These are phyloP conservation scores for Alces alces DNA, from an alignment of 2,113 vertebrate genomes.

Conservation along the genomic window DNA sequence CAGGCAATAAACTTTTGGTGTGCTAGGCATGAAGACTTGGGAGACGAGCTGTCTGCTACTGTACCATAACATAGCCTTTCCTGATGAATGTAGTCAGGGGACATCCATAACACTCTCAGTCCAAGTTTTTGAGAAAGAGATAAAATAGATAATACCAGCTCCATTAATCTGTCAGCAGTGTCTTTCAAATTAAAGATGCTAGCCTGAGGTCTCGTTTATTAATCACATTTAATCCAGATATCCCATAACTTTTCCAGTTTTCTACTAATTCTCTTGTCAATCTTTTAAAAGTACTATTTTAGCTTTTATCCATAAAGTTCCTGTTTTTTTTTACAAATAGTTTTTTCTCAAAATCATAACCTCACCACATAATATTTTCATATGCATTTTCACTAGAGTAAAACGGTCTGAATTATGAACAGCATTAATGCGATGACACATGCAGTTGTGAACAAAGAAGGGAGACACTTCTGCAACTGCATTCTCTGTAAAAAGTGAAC, in stretches of 20 bases:
- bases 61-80: not conserved
- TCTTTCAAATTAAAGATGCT: conserved; percentile 32
- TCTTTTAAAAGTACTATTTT: conserved; percentile 48
- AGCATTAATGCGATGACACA: not conserved
- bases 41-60: not conserved
- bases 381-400: conserved; percentile 36
- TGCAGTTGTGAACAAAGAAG: not conserved
- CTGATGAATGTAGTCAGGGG: not conserved
- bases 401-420: conserved; percentile 31
- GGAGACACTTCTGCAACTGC: not conserved
- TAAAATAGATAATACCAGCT: conserved; percentile 17
- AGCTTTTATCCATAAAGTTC: conserved; percentile 28
- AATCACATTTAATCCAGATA: conserved; percentile 56
- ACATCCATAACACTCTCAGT: not conserved
- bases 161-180: conserved; percentile 32
- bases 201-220: conserved; percentile 50
- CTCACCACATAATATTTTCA: conserved; percentile 34
- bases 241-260: conserved; percentile 50
- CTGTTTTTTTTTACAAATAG: conserved; percentile 8
- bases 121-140: conserved; percentile 29
- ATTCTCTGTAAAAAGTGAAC: not conserved
- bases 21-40: not conserved
- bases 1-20: not conserved
- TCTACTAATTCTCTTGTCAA: conserved; percentile 11
- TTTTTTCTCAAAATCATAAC: conserved; percentile 26